Conservation (phyloP, 1,140 invertebrate genomes). For the Mizuhopecten yessoensis region DNA sequence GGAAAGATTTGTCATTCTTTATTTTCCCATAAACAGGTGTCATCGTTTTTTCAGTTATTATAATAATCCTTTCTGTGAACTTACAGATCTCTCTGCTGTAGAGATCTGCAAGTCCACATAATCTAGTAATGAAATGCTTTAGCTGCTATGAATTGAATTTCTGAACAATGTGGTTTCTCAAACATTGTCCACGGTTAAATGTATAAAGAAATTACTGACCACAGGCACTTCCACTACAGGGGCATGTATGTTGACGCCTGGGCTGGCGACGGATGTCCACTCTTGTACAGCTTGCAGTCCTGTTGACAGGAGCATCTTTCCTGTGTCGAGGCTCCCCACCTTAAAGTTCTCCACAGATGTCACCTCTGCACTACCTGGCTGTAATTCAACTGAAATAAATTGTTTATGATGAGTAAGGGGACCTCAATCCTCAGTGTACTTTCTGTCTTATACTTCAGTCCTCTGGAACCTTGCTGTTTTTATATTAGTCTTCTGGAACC, state of each 20-base stretch:
- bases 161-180: too few relatives aligned
- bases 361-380: constrained; percentile 38
- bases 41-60: too few relatives aligned
- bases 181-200: background rate
- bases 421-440: too few relatives aligned
- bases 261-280: constrained; percentile 42
- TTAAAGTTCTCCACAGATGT: constrained; percentile 52
- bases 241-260: constrained; percentile 49
- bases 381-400: constrained; percentile 56
- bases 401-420: background rate
- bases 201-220: background rate
- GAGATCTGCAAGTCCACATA: too few relatives aligned
- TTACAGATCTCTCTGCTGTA: too few relatives aligned
- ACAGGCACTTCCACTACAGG: constrained; percentile 7
- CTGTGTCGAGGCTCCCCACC: background rate
- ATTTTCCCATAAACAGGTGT: too few relatives aligned
- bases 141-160: too few relatives aligned
- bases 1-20: too few relatives aligned
- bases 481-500: background rate
- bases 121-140: too few relatives aligned
- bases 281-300: constrained; percentile 44
- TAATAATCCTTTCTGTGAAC: too few relatives aligned
- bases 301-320: constrained; percentile 48
- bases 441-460: background rate
- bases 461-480: background rate